These are phyloP conservation scores for Eolophus roseicapilla DNA, from an alignment of 2,113 vertebrate genomes.

Conservation along the genomic window DNA sequence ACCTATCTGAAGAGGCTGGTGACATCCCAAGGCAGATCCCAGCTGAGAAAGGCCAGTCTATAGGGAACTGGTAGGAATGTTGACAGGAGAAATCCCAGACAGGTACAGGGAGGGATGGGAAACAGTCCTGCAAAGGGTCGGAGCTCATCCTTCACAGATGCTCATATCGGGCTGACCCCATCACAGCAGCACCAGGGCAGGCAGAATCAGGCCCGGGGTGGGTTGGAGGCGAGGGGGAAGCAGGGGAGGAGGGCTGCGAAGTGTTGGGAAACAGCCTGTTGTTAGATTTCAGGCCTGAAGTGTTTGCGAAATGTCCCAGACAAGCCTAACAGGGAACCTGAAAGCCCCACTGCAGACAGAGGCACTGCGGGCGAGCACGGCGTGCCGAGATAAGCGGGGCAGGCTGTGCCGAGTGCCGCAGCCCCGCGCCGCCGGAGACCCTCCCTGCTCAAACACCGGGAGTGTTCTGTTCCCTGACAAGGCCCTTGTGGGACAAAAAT, in stretches of 20 bases:
- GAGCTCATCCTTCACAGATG: background rate
- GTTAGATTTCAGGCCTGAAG: constrained; percentile 55
- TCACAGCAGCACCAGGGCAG: background rate
- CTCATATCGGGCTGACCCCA: background rate
- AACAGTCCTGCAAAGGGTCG: background rate
- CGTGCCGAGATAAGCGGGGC: constrained; percentile 34
- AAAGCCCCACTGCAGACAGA: background rate
- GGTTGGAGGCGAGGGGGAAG: background rate
- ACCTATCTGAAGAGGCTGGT: constrained; percentile 37
- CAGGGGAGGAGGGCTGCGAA: background rate
- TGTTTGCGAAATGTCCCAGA: constrained; percentile 67
- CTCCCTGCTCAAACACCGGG: background rate
- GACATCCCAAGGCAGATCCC: constrained; percentile 1
- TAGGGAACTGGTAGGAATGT: background rate
- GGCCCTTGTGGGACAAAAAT: background rate
- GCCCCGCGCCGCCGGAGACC: background rate
- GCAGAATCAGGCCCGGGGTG: fast-evolving
- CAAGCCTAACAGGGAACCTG: background rate
- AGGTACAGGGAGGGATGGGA: constrained; percentile 13
- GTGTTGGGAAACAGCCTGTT: constrained; percentile 64
- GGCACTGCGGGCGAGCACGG: background rate
- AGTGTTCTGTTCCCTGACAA: constrained; percentile 18
- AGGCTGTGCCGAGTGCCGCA: background rate
- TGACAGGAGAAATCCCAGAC: constrained; percentile 29
- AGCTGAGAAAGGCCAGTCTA: constrained; percentile 16